Conservation (phyloP, 2,888 invertebrate species). For the Augochlorella aurata region DNA sequence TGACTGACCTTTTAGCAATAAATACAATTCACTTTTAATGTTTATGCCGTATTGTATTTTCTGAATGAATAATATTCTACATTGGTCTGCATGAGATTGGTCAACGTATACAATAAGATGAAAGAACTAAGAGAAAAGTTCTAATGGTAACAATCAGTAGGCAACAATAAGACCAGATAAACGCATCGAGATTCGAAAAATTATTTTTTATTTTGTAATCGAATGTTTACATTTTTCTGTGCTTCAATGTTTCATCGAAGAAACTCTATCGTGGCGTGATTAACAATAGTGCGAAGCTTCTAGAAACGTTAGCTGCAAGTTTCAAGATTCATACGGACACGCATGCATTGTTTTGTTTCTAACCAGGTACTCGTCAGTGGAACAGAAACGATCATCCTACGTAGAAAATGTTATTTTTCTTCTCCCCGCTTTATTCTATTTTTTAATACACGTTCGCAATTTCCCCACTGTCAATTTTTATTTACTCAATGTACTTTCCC, state of each 20-base stretch:
- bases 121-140: no score
- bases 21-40: no score
- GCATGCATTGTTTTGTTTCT: not conserved
- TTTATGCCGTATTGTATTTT: no score
- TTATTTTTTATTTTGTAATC: not conserved
- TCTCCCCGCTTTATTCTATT: not conserved
- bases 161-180: not conserved
- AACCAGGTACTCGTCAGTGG: conserved; percentile 9
- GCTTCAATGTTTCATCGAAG: not conserved
- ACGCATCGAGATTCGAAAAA: not conserved
- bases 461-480: conserved; percentile 40
- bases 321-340: not conserved
- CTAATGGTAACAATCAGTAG: not conserved
- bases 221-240: not conserved
- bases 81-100: no score
- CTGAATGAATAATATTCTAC: no score
- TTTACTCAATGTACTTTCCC: conserved; percentile 22
- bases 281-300: not conserved
- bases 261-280: not conserved
- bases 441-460: conserved; percentile 27
- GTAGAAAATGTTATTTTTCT: conserved; percentile 15
- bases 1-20: no score
- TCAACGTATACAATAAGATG: no score
- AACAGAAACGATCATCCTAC: not conserved
- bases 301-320: conserved; percentile 13